Conservation (phyloP, 2,797 vertebrate species). For the Sebastes trivittatus region DNA sequence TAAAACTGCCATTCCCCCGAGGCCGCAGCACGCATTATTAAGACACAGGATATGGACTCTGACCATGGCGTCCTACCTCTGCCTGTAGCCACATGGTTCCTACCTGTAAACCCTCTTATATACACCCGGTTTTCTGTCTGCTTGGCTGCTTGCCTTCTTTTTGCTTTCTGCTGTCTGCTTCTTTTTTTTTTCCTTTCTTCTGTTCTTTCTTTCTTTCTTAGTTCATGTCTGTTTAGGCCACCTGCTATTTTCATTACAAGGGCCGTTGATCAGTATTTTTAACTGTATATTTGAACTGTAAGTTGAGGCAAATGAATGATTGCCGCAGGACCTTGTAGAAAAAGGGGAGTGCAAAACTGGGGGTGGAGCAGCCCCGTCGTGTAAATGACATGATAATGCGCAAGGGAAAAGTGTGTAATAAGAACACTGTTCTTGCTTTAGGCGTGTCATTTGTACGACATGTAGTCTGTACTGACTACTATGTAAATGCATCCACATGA, state of each 20-base stretch:
- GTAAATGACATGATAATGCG: neutral
- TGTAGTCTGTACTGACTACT: neutral
- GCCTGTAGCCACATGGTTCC: constrained; percentile 76
- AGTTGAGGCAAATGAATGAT: constrained; percentile 55
- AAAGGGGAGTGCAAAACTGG: neutral
- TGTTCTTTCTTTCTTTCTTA: neutral
- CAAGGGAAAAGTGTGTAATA: neutral
- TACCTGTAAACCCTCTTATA: constrained; percentile 75
- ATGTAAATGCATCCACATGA: neutral
- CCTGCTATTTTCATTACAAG: constrained; percentile 1
- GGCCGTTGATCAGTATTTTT: constrained; percentile 33
- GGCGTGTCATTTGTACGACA: neutral
- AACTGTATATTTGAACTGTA: constrained; percentile 34
- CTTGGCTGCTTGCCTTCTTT: constrained; percentile 54
- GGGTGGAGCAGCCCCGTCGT: neutral
- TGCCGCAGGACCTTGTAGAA: constrained; percentile 53
- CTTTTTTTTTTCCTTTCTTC: constrained; percentile 15
- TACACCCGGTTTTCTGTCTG: constrained; percentile 54
- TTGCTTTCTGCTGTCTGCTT: constrained; percentile 11
- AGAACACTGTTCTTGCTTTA: neutral
- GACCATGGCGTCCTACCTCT: constrained; percentile 70
- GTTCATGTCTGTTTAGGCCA: neutral
- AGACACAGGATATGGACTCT: constrained; percentile 80
- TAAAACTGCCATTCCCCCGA: constrained; percentile 75
- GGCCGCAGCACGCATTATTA: constrained; percentile 73